phyloP scores from a whole-genome alignment of 2,888 invertebrate species.

The Ectemnius lituratus region DNA sequence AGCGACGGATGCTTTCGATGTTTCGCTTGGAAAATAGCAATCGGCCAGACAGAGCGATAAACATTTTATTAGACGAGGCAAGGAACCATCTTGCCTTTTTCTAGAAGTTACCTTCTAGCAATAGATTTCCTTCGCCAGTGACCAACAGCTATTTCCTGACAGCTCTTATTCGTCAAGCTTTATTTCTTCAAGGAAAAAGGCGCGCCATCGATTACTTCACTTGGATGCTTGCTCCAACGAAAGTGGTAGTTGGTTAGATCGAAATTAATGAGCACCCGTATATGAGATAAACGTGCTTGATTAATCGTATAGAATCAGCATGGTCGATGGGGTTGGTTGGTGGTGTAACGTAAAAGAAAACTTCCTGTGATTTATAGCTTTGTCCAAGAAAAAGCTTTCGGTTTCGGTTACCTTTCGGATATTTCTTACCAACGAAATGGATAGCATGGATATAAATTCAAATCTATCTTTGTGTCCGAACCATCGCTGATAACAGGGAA shows the following conservation, averaged over 20 bases:
- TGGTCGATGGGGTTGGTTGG: slow-evolving; percentile 6
- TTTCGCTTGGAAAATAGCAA: too few species aligned
- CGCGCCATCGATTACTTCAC: not conserved
- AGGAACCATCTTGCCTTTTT: too few species aligned
- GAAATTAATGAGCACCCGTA: slow-evolving; percentile 55
- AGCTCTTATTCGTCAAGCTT: not conserved
- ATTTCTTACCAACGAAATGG: slow-evolving; percentile 36
- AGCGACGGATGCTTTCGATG: too few species aligned
- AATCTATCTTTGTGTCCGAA: not conserved
- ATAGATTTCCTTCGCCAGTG: not conserved
- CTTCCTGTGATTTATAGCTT: slow-evolving; percentile 50
- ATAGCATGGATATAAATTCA: not conserved
- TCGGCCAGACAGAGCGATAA: slow-evolving; percentile 17
- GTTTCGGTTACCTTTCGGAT: slow-evolving; percentile 27
- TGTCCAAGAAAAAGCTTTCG: slow-evolving; percentile 30
- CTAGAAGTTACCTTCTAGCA: not conserved
- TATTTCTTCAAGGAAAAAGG: not conserved
- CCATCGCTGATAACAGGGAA: too few species aligned
- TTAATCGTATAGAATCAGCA: slow-evolving; percentile 56
- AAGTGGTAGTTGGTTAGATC: not conserved
- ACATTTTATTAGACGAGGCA: too few species aligned
- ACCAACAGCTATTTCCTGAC: not conserved
- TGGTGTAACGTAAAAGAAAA: slow-evolving; percentile 31
- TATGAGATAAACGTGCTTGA: slow-evolving; percentile 49
- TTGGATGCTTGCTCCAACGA: not conserved